Percentiles rank a stretch among this genome's conserved stretches.
Conservation (phyloP, 1,140 invertebrate genomes). For the Lethrus apterus region DNA sequence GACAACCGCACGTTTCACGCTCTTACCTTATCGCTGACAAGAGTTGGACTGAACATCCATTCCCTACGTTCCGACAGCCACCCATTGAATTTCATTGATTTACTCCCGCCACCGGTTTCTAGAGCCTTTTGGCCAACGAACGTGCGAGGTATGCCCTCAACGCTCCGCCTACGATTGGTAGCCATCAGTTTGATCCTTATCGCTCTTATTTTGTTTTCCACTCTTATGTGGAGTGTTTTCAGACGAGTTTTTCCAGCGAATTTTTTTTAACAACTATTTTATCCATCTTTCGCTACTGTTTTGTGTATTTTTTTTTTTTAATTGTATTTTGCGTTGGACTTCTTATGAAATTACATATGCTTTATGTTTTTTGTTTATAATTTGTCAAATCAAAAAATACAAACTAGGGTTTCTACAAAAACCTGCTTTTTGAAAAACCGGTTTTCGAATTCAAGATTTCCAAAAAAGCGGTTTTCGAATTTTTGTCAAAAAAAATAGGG, state of each 20-base stretch:
- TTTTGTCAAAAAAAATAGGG: no score
- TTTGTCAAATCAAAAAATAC: no score
- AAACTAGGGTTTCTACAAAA: no score
- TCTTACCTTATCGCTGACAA: slow-evolving; percentile 1
- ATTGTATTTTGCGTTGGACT: no score
- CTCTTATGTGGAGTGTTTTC: no score
- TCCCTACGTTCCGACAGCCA: slow-evolving; percentile 1
- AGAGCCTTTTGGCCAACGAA: background rate
- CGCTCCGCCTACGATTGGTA: slow-evolving; percentile 27
- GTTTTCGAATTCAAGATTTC: no score
- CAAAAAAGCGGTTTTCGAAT: no score
- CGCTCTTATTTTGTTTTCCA: slow-evolving; percentile 18
- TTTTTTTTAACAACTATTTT: slow-evolving; percentile 6
- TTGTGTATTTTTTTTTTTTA: no score
- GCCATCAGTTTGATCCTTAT: slow-evolving; percentile 39
- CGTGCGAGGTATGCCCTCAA: background rate
- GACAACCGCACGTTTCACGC: background rate
- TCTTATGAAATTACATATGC: no score
- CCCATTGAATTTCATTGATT: slow-evolving; percentile 25
- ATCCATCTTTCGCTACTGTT: slow-evolving; percentile 9
- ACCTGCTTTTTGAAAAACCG: no score
- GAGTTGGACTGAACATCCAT: slow-evolving; percentile 2
- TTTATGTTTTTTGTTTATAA: no score
- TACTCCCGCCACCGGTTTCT: slow-evolving; percentile 14
- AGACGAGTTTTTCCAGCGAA: no score